Conservation (phyloP, 2,888 invertebrate genomes). For the Chymomyza caudatula region DNA sequence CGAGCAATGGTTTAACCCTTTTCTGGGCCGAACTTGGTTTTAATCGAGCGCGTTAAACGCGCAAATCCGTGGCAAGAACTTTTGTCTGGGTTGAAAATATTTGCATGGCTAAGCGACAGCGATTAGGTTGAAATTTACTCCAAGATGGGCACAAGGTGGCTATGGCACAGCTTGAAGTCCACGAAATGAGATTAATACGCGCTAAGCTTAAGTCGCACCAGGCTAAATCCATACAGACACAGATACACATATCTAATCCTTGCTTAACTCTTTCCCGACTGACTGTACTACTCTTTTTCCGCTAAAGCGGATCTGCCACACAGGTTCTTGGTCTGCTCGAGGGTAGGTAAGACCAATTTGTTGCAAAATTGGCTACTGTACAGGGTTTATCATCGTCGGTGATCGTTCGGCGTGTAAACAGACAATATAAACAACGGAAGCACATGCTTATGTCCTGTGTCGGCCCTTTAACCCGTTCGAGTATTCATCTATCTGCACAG, state of each 20-base stretch:
- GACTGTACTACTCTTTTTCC: background rate
- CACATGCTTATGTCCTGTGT: conserved; percentile 24
- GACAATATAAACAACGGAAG: conserved; percentile 68
- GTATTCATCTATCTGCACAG: conserved; percentile 16
- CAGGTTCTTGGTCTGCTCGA: conserved; percentile 27
- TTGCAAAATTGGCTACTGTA: conserved; percentile 66
- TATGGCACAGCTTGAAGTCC: conserved; percentile 36
- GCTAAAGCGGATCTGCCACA: background rate
- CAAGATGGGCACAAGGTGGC: background rate
- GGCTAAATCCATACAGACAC: conserved; percentile 27
- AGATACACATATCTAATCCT: conserved; percentile 46
- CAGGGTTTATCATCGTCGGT: conserved; percentile 18
- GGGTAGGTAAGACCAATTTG: conserved; percentile 74
- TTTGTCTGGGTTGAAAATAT: conserved; percentile 60
- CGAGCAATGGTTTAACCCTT: conserved; percentile 31
- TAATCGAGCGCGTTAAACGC: conserved; percentile 40
- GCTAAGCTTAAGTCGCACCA: conserved; percentile 50
- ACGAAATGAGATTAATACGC: conserved; percentile 63
- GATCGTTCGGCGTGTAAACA: conserved; percentile 45
- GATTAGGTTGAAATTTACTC: conserved; percentile 49
- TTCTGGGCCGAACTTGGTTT: background rate
- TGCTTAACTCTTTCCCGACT: conserved; percentile 61
- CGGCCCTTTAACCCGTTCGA: conserved; percentile 44
- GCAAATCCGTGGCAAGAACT: conserved; percentile 44
- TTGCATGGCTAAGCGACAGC: conserved; percentile 68